Evolutionary conservation across 2,888 invertebrate species (phyloP).

Genomic region (Euzophera pinguis): DNA sequence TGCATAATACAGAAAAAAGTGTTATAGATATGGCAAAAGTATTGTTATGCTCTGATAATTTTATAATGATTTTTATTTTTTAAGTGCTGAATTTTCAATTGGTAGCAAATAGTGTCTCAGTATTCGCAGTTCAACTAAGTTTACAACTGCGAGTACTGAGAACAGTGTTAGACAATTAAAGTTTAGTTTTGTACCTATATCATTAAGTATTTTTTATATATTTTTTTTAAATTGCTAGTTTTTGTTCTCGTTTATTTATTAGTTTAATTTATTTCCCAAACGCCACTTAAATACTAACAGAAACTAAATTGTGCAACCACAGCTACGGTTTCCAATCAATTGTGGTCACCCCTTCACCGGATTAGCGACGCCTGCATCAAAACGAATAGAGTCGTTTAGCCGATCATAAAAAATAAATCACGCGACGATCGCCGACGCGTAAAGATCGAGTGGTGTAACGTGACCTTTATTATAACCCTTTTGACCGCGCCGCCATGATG

Average conservation of each 20-base stretch:
- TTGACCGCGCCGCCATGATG: conserved; percentile 24
- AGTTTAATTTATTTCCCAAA: no score
- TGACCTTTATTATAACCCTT: conserved; percentile 26
- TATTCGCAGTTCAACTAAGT: no score
- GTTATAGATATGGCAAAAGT: not conserved
- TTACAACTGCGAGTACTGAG: no score
- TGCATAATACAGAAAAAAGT: conserved; percentile 8
- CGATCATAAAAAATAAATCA: conserved; percentile 67
- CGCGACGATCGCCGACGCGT: conserved; percentile 35
- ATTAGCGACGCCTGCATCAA: conserved; percentile 70
- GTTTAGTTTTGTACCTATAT: no score
- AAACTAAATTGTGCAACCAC: conserved; percentile 10
- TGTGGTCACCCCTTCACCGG: conserved; percentile 24
- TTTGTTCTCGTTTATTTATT: no score
- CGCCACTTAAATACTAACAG: not conserved
- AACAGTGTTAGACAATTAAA: no score
- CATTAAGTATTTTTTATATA: no score
- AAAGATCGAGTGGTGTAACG: conserved; percentile 45
- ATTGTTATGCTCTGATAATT: not conserved
- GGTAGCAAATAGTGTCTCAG: no score
- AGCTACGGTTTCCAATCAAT: conserved; percentile 8
- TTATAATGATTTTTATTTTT: not conserved
- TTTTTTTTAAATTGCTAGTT: no score
- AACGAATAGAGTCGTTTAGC: conserved; percentile 32
- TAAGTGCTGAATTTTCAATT: not conserved